phyloP scores from a whole-genome alignment of 2,113 vertebrate species.

The Romanogobio albipinnatus region DNA sequence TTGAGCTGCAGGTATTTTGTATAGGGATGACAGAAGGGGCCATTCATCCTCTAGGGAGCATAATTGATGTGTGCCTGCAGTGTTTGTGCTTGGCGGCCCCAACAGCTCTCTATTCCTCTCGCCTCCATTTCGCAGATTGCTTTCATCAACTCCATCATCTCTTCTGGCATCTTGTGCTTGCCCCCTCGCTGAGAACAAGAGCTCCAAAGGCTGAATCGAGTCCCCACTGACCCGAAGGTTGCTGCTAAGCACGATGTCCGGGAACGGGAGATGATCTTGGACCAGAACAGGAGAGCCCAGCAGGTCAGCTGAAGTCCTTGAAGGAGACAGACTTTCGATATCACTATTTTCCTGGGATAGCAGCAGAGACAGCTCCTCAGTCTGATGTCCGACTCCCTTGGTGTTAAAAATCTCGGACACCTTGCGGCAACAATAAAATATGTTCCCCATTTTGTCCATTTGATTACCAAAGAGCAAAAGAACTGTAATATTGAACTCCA shows the following conservation, averaged over 20 bases:
- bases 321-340: constrained; percentile 49
- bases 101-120: not conserved
- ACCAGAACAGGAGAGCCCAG: constrained; percentile 72
- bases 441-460: constrained; percentile 72
- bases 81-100: constrained; percentile 41
- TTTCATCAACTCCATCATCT: not conserved
- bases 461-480: not conserved
- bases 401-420: constrained; percentile 61
- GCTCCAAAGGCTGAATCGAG: constrained; percentile 28
- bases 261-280: constrained; percentile 72
- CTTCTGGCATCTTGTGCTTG: constrained; percentile 20
- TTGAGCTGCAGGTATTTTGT: constrained; percentile 20
- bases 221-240: constrained; percentile 61
- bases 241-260: constrained; percentile 77
- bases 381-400: constrained; percentile 36
- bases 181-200: constrained; percentile 35
- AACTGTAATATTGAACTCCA: not conserved
- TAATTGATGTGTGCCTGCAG: constrained; percentile 32
- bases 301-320: constrained; percentile 20
- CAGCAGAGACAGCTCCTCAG: constrained; percentile 49
- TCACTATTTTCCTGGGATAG: constrained; percentile 51
- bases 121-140: not conserved
- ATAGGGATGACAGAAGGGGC: constrained; percentile 55
- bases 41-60: constrained; percentile 47
- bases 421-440: constrained; percentile 70